phyloP scores from a whole-genome alignment of 2,888 invertebrate genomes.

The Tricholauxania praeusta region DNA sequence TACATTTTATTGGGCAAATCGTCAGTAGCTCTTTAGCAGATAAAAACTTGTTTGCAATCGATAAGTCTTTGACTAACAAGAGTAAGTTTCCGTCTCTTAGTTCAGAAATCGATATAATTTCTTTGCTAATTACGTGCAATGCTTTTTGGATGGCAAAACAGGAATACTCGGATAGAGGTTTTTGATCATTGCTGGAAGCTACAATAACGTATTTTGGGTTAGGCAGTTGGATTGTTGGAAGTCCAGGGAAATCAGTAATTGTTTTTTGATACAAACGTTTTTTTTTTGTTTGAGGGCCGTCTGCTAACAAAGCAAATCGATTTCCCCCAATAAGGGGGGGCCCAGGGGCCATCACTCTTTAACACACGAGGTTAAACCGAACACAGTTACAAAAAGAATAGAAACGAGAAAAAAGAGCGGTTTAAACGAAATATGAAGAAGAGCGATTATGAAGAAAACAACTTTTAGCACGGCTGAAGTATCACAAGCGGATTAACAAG shows the following conservation, averaged over 20 bases:
- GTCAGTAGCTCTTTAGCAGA: slow-evolving; percentile 19
- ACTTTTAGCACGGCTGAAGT: too few species aligned
- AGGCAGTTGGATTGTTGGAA: neutral
- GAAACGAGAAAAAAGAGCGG: too few species aligned
- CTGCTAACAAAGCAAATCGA: slow-evolving; percentile 4
- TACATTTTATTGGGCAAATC: slow-evolving; percentile 31
- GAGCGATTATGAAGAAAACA: too few species aligned
- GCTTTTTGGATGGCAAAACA: slow-evolving; percentile 34
- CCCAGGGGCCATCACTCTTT: slow-evolving; percentile 14
- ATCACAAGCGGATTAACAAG: too few species aligned
- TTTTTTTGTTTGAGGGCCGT: slow-evolving; percentile 9
- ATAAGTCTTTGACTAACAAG: slow-evolving; percentile 23
- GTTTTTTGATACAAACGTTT: neutral
- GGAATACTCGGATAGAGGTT: slow-evolving; percentile 18
- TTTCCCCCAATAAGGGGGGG: slow-evolving; percentile 16
- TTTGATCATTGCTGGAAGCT: neutral
- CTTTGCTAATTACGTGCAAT: slow-evolving; percentile 17
- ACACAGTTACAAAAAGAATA: too few species aligned
- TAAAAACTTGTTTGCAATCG: slow-evolving; percentile 32
- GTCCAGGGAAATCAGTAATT: neutral
- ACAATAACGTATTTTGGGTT: neutral
- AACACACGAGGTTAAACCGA: too few species aligned
- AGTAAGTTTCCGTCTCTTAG: slow-evolving; percentile 27
- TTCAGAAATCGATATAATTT: slow-evolving; percentile 18
- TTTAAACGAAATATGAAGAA: too few species aligned